Evolutionary conservation across 2,888 invertebrate genomes (phyloP).

Genomic region (Petrolisthes manimaculis): DNA sequence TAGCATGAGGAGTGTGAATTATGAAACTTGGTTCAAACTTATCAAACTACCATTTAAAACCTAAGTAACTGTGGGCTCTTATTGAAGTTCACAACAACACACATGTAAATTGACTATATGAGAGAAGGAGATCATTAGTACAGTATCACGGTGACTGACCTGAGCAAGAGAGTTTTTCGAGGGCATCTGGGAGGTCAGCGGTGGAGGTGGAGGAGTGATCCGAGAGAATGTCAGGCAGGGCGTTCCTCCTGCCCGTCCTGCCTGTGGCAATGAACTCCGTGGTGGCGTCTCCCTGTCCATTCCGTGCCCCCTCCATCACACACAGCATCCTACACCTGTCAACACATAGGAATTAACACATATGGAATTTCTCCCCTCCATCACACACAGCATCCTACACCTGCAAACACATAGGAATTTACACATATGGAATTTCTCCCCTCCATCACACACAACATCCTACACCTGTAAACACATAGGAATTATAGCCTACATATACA

Average conservation of each 20-base stretch:
- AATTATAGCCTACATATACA: neutral
- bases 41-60: neutral
- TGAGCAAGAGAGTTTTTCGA: conserved; percentile 78
- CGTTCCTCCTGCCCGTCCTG: conserved; percentile 88
- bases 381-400: conserved; percentile 59
- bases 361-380: neutral
- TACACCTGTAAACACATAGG: conserved; percentile 26
- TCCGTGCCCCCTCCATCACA: conserved; percentile 62
- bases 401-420: conserved; percentile 1
- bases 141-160: conserved; percentile 15
- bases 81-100: neutral
- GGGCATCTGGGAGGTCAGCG: conserved; percentile 81
- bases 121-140: neutral
- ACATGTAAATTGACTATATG: too few relatives aligned
- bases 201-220: conserved; percentile 80
- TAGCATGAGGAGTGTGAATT: too few relatives aligned
- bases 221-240: conserved; percentile 85
- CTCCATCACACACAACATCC: conserved; percentile 53
- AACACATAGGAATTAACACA: neutral
- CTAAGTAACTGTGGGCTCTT: neutral
- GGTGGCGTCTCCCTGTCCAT: conserved; percentile 56
- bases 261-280: conserved; percentile 85
- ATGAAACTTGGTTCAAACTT: neutral
- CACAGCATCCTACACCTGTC: conserved; percentile 58
- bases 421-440: neutral